Evolutionary conservation across 2,113 vertebrate species (phyloP), one percentile per base, ranked within the genome.

Genomic region (Psophia crepitans): DNA sequence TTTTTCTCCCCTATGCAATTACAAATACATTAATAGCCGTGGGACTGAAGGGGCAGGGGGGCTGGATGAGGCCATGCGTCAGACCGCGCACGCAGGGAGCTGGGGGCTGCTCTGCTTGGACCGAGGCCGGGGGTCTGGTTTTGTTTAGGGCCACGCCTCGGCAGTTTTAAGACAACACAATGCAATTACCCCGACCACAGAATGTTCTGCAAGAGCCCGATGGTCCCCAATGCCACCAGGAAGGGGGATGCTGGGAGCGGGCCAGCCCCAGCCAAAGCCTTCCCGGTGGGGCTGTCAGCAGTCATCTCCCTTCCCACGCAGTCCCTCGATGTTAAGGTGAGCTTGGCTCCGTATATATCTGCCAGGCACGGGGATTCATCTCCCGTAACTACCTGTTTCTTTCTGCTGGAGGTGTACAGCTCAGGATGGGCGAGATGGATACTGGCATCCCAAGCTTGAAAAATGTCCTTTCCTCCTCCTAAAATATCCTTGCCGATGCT

Each of bases 11-110:
- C 28, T 13, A 15, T 69, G 65, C 81, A 86, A 92, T 93, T 92
- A 75, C 66, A 89, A 65, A 74, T 83, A 89, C 56, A 91, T 96
- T 95, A 94, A 94, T 92, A 94, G 83, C 33, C n/a, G 4, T 19
- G 8, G 3, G 12, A 33, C 61, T n/a, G 22, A 68, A 75, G 43
- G 89, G 32, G 41, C 49, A 71, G 80, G 26, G 14, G 28, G 22
- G 49, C 28, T 33, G 68, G 68, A 30, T 3, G 3, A 35, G 57
- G 32, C 65, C 4, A 1, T 56, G 51, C 10, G 3, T 73, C 56
- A 28, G 35, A 24, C 26, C 5, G 3, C 1, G 6, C 0, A 3
- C 0, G 1, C 58, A 41, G 75, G 56, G 37, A 61, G 41, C 68
- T 57, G 60, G 35, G 76, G 74, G 21, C 64, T 89, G 89, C 74